These are phyloP conservation scores for Flexamia atlantica DNA, from an alignment of 2,888 invertebrate species.

Conservation along the genomic window DNA sequence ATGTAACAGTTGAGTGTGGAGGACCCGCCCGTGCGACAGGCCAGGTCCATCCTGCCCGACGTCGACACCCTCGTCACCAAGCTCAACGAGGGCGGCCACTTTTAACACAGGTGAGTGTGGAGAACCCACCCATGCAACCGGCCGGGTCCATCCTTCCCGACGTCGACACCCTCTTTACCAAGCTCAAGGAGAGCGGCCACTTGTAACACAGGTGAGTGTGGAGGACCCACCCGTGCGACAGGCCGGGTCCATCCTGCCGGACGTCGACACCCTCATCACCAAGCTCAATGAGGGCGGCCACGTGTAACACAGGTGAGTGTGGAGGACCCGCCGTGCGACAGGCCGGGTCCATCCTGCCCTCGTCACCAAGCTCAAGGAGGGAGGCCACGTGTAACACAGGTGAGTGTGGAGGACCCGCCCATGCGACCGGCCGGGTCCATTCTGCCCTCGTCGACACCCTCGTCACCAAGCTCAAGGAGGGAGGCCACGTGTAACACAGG, in stretches of 20 bases:
- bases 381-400: slow-evolving; percentile 81
- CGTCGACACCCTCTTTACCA: slow-evolving; percentile 92
- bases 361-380: slow-evolving; percentile 92
- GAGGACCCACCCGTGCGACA: slow-evolving; percentile 97
- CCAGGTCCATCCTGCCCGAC: slow-evolving; percentile 92
- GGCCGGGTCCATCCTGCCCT: slow-evolving; percentile 93
- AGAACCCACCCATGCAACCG: slow-evolving; percentile 96
- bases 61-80: slow-evolving; percentile 94
- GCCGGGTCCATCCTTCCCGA: slow-evolving; percentile 94
- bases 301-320: too few relatives aligned
- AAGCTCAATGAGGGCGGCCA: slow-evolving; percentile 95
- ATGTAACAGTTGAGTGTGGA: too few relatives aligned
- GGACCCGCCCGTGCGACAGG: slow-evolving; percentile 96
- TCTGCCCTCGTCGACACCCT: slow-evolving; percentile 94
- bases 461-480: slow-evolving; percentile 92
- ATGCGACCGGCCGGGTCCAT: slow-evolving; percentile 93
- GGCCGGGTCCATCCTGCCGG: slow-evolving; percentile 92
- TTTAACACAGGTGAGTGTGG: slow-evolving; percentile 86
- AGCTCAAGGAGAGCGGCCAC: slow-evolving; percentile 93
- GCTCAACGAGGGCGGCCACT: slow-evolving; percentile 84
- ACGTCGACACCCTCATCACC: slow-evolving; percentile 92
- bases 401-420: slow-evolving; percentile 95
- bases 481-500: slow-evolving; percentile 85
- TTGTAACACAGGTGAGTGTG: slow-evolving; percentile 81
- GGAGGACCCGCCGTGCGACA: slow-evolving; percentile 93